Evolutionary conservation across 2,888 invertebrate species (phyloP).

Genomic region (Nezara viridula): DNA sequence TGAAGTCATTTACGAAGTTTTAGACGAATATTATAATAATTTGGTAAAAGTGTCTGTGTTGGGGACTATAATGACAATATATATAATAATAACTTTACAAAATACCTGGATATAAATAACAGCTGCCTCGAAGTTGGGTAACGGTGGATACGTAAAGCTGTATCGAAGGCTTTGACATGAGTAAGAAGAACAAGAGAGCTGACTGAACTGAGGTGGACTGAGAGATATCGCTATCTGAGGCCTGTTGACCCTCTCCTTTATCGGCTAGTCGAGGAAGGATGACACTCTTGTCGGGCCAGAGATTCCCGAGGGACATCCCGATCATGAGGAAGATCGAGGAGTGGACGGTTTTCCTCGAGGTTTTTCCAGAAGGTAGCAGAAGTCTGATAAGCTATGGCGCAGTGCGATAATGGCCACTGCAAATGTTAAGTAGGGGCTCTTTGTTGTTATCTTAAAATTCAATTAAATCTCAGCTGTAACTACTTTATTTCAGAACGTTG

Average conservation of each 20-base stretch:
- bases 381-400: background rate
- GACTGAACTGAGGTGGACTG: background rate
- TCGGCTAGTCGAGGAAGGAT: background rate
- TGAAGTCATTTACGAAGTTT: too few species aligned
- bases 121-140: background rate
- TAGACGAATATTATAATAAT: too few species aligned
- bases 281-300: background rate
- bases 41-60: too few species aligned
- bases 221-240: background rate
- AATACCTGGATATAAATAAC: background rate
- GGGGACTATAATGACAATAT: too few species aligned
- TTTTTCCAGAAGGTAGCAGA: background rate
- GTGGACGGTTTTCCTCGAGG: background rate
- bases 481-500: too few species aligned
- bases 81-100: too few species aligned
- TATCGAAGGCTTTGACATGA: background rate
- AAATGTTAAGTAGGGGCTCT: background rate
- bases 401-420: background rate
- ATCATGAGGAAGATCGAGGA: background rate
- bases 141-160: background rate
- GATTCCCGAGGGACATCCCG: background rate
- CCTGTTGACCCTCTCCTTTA: conserved; percentile 8
- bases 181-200: too few species aligned
- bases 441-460: too few species aligned
- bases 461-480: too few species aligned